Conservation (phyloP, 1,140 invertebrate genomes). For the Cryptotermes secundus region DNA sequence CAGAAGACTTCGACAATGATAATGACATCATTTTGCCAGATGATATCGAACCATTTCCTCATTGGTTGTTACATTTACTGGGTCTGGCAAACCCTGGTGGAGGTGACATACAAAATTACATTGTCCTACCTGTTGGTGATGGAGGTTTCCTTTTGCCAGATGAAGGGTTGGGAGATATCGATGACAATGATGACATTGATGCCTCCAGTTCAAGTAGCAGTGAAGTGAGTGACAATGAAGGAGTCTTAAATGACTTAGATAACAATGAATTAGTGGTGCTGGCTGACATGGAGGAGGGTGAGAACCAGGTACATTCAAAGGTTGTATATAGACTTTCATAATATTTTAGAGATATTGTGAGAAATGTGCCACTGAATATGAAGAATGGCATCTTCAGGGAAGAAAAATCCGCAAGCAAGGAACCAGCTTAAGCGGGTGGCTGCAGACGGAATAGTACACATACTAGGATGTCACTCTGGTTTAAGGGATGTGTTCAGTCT, state of each 20-base stretch:
- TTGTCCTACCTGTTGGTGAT: not conserved
- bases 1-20: constrained; percentile 34
- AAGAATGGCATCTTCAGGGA: no score
- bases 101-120: constrained; percentile 10
- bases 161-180: not conserved
- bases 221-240: constrained; percentile 10
- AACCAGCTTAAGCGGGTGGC: no score
- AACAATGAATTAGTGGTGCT: not conserved
- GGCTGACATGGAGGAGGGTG: not conserved
- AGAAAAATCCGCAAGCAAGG: no score
- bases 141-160: not conserved
- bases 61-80: constrained; percentile 30
- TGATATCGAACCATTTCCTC: constrained; percentile 31
- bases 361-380: no score
- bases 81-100: constrained; percentile 21
- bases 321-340: not conserved
- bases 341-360: no score
- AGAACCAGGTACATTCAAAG: not conserved
- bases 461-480: no score
- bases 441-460: no score
- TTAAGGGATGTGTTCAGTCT: no score
- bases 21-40: constrained; percentile 20
- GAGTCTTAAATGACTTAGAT: not conserved
- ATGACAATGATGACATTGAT: not conserved
- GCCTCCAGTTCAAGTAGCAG: not conserved